Evolutionary conservation across 2,888 invertebrate genomes (phyloP).

Genomic region (Parnassius glacialis): DNA sequence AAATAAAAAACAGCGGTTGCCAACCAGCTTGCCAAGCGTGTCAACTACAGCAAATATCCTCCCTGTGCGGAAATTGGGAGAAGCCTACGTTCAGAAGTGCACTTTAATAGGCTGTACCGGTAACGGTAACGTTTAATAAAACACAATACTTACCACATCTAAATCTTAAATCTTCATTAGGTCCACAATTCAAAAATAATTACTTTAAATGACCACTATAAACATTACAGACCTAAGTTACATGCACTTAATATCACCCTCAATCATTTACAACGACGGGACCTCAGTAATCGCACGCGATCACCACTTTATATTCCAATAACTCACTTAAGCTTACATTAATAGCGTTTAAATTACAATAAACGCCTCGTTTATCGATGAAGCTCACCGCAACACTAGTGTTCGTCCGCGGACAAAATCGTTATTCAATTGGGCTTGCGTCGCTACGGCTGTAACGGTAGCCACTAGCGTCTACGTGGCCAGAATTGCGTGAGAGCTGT

Average conservation of each 20-base stretch:
- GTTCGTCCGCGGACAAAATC: conserved; percentile 48
- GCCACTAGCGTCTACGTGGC: conserved; percentile 55
- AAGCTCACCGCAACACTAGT: conserved; percentile 43
- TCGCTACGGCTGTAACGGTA: conserved; percentile 51
- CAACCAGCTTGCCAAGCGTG: too few relatives aligned
- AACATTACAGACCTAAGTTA: conserved; percentile 4
- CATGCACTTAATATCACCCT: not conserved
- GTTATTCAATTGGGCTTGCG: conserved; percentile 62
- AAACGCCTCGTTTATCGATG: conserved; percentile 42
- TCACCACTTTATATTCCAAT: conserved; percentile 18
- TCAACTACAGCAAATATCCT: too few relatives aligned
- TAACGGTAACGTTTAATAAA: too few relatives aligned
- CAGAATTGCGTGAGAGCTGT: conserved; percentile 39
- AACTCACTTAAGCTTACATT: conserved; percentile 20
- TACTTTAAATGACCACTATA: not conserved
- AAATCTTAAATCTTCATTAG: conserved; percentile 14
- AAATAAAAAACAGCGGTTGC: too few relatives aligned
- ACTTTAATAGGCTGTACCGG: too few relatives aligned
- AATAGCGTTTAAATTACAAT: conserved; percentile 31
- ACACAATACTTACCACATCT: conserved; percentile 5
- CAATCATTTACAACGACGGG: conserved; percentile 4
- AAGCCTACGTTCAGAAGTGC: too few relatives aligned
- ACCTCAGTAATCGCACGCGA: conserved; percentile 17
- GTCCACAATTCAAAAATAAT: conserved; percentile 5
- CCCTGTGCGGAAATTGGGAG: too few relatives aligned